Percentiles rank a stretch among this genome's conserved stretches.
Evolutionary conservation across 2,113 vertebrate species (phyloP).

Genomic region (Barnardius zonarius): DNA sequence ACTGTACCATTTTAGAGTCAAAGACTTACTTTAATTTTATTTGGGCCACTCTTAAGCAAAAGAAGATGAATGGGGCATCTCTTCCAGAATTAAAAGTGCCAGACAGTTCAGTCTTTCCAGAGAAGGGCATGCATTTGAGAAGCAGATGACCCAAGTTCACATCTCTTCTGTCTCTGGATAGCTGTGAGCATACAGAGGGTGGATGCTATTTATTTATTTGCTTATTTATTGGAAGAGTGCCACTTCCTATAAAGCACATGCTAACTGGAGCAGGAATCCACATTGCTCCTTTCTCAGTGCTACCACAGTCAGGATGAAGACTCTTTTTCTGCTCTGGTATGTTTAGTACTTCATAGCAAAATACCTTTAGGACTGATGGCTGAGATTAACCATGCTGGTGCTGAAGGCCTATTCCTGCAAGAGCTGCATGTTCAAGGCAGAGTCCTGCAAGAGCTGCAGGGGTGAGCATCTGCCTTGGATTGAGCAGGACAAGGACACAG

Average conservation of each 20-base stretch:
- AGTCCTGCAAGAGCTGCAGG: not conserved
- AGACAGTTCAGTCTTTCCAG: not conserved
- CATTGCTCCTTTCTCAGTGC: not conserved
- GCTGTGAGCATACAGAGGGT: not conserved
- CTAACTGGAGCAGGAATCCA: not conserved
- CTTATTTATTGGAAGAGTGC: not conserved
- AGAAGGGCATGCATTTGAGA: not conserved
- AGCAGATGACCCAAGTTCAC: not conserved
- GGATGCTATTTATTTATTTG: slow-evolving; percentile 29
- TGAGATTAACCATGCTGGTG: not conserved
- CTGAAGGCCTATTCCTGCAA: not conserved
- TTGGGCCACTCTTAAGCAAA: not conserved
- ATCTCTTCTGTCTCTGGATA: not conserved
- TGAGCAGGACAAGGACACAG: not conserved
- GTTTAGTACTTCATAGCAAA: not conserved
- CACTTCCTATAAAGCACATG: not conserved
- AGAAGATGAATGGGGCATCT: not conserved
- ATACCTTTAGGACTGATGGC: not conserved
- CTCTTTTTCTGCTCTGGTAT: not conserved
- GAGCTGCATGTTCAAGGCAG: not conserved
- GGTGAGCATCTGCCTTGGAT: not conserved
- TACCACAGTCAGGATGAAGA: not conserved
- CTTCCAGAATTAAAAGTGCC: not conserved
- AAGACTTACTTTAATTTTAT: not conserved
- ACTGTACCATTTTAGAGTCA: not conserved